These are phyloP conservation scores for Peromyscus aztecus DNA, from an alignment of 2,797 vertebrate genomes.

Conservation along the genomic window DNA sequence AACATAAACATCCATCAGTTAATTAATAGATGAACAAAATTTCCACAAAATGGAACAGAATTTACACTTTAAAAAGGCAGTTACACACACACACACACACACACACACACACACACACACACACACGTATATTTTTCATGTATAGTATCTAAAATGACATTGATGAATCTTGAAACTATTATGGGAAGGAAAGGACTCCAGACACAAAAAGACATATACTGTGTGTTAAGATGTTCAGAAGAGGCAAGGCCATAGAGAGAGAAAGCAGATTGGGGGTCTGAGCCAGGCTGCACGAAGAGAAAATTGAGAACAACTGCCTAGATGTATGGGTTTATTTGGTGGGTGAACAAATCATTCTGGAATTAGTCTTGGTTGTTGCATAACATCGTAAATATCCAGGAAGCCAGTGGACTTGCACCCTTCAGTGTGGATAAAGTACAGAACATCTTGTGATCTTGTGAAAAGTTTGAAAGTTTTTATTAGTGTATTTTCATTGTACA, in stretches of 20 bases:
- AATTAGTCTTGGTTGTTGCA: neutral
- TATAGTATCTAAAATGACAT: neutral
- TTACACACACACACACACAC: neutral
- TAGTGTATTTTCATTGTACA: neutral
- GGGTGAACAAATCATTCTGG: slow-evolving; percentile 39
- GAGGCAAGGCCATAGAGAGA: neutral
- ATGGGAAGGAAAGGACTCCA: slow-evolving; percentile 39
- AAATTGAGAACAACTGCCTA: neutral
- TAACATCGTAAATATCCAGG: neutral
- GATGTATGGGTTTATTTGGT: neutral
- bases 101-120: neutral
- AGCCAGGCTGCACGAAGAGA: neutral
- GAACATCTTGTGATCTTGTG: slow-evolving; percentile 43
- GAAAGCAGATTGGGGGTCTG: neutral
- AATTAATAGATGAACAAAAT: slow-evolving; percentile 42
- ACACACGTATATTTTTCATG: neutral
- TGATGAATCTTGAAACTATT: slow-evolving; percentile 32
- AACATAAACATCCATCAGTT: neutral
- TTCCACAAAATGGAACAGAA: slow-evolving; percentile 13
- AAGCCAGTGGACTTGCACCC: neutral
- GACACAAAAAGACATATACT: neutral
- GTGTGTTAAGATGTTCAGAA: slow-evolving; percentile 16
- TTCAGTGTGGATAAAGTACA: slow-evolving; percentile 7
- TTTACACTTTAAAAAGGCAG: slow-evolving; percentile 34
- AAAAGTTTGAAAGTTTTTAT: neutral